Evolutionary conservation across 37 sponge, comb jelly and placozoan species (phyloP).

Genomic region (Haliclona indistincta): DNA sequence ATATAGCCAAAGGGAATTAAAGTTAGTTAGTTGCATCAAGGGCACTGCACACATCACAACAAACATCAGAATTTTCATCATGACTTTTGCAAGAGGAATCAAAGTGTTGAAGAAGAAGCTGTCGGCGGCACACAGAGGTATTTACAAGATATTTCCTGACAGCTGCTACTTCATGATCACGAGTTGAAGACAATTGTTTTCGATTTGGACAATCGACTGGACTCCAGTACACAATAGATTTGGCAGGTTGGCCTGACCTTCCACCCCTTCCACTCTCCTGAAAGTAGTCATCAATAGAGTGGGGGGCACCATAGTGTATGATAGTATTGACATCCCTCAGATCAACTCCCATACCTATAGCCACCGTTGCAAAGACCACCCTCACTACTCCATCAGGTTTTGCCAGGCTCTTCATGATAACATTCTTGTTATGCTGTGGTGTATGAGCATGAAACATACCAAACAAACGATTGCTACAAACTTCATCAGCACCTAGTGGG

Average conservation of each 20-base stretch:
- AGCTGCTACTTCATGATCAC: neutral
- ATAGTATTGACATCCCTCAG: conserved; percentile 5
- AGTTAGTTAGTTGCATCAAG: too few relatives aligned
- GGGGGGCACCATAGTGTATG: conserved; percentile 56
- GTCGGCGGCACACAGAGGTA: neutral
- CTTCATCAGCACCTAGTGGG: conserved; percentile 14
- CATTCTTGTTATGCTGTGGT: conserved; percentile 15
- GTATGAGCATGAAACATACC: conserved; percentile 30
- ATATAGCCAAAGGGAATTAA: too few relatives aligned
- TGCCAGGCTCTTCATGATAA: conserved; percentile 12
- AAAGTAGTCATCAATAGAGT: conserved; percentile 33
- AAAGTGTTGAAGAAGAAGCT: conserved; percentile 19
- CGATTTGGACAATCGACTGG: conserved; percentile 19
- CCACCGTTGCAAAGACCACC: conserved; percentile 25
- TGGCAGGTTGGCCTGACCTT: conserved; percentile 18
- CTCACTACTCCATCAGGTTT: conserved; percentile 31
- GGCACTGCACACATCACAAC: neutral
- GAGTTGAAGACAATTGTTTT: neutral
- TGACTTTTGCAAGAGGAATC: too few relatives aligned
- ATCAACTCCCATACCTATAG: conserved; percentile 48
- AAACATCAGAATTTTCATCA: too few relatives aligned
- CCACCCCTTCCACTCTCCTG: conserved; percentile 46
- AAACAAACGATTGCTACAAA: conserved; percentile 31
- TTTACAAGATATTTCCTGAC: conserved; percentile 17
- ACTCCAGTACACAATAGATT: conserved; percentile 45